phyloP scores from a whole-genome alignment of 2,797 vertebrate species.

The Lophotriccus pileatus region DNA sequence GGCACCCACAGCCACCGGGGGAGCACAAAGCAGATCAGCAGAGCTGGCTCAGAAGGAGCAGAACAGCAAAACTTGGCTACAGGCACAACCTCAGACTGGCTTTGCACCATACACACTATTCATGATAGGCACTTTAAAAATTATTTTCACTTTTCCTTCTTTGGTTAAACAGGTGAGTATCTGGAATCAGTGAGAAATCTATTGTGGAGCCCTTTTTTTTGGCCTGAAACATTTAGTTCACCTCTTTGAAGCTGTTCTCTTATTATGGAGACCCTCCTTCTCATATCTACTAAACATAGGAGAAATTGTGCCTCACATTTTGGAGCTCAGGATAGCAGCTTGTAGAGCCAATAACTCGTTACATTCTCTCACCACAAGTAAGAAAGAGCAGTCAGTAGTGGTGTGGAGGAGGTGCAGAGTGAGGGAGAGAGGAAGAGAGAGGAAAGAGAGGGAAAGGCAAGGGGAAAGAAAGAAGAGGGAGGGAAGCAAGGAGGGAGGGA shows the following conservation, averaged over 20 bases:
- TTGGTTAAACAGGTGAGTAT: background rate
- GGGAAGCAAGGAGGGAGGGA: background rate
- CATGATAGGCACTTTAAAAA: background rate
- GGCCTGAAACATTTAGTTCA: background rate
- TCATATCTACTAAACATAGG: background rate
- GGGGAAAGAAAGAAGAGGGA: background rate
- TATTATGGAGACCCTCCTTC: background rate
- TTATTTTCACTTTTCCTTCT: background rate
- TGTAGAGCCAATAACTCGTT: background rate
- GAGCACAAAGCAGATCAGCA: accelerated
- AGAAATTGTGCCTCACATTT: background rate
- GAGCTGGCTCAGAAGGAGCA: background rate
- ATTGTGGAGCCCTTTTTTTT: background rate
- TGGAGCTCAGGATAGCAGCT: background rate
- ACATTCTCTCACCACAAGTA: background rate
- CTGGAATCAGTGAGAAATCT: background rate
- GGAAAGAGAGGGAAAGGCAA: background rate
- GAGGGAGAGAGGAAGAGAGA: background rate
- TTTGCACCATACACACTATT: background rate
- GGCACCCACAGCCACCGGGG: accelerated
- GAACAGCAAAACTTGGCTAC: background rate
- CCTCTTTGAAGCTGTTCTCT: background rate
- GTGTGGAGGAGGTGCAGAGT: background rate
- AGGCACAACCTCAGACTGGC: background rate
- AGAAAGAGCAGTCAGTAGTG: background rate